Evolutionary conservation across 1,140 invertebrate species (phyloP).

Genomic region (Aethina tumida): DNA sequence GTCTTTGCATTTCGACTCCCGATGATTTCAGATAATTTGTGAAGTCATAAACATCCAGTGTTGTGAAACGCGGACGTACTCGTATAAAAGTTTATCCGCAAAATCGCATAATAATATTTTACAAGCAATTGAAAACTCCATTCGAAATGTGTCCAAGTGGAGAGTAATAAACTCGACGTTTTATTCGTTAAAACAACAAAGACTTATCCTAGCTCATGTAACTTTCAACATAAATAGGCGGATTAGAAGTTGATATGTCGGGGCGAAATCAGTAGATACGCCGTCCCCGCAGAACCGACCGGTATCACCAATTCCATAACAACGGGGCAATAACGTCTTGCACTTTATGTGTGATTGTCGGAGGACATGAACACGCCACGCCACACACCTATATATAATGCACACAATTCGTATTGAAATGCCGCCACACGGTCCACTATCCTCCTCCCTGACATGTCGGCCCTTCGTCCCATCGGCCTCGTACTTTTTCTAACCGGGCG

Average conservation of each 20-base stretch:
- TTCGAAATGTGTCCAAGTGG: constrained; percentile 12
- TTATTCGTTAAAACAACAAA: constrained; percentile 14
- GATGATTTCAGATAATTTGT: too few relatives aligned
- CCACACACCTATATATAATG: constrained; percentile 13
- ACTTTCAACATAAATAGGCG: constrained; percentile 14
- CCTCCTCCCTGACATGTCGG: constrained; percentile 3
- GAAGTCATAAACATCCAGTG: too few relatives aligned
- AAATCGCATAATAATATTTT: too few relatives aligned
- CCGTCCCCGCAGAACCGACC: constrained; percentile 8
- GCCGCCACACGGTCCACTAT: constrained; percentile 5
- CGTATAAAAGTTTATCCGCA: too few relatives aligned
- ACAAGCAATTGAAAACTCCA: too few relatives aligned
- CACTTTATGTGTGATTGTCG: constrained; percentile 11
- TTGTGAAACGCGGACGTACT: too few relatives aligned
- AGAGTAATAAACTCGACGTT: constrained; percentile 6
- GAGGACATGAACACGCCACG: constrained; percentile 5
- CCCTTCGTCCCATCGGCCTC: neutral
- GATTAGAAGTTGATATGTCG: constrained; percentile 13
- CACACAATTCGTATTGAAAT: constrained; percentile 10
- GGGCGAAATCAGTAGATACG: constrained; percentile 11
- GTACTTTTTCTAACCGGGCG: constrained; percentile 6
- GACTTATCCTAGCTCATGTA: constrained; percentile 9
- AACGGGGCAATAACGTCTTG: constrained; percentile 8
- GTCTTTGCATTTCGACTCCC: too few relatives aligned
- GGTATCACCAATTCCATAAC: constrained; percentile 8